These are phyloP conservation scores for Ranitomeya variabilis DNA, from an alignment of 2,113 vertebrate genomes.

Conservation along the genomic window DNA sequence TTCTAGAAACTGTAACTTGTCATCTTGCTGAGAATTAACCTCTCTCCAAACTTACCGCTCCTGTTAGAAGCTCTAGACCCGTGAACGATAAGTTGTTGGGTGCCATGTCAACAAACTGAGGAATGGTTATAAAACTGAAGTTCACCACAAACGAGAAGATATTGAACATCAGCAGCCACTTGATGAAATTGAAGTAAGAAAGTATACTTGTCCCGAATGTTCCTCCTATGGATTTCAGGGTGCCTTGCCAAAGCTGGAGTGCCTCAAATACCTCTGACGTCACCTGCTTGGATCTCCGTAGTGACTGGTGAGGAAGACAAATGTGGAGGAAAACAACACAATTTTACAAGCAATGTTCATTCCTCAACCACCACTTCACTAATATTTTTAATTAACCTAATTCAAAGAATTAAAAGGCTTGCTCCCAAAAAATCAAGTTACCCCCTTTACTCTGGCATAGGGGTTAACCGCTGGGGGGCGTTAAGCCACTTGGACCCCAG, in stretches of 20 bases:
- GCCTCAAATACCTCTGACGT: constrained; percentile 67
- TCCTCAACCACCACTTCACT: background rate
- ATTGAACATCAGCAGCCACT: constrained; percentile 91
- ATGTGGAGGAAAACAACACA: background rate
- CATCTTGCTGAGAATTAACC: background rate
- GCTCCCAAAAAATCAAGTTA: too few relatives aligned
- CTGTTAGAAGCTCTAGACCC: constrained; percentile 88
- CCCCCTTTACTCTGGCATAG: too few relatives aligned
- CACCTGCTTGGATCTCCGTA: constrained; percentile 70
- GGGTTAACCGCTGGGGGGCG: too few relatives aligned
- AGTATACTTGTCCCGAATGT: constrained; percentile 90
- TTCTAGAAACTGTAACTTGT: background rate
- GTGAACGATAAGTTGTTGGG: constrained; percentile 74
- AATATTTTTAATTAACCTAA: background rate
- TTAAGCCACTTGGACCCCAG: background rate
- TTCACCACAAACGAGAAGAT: constrained; percentile 89
- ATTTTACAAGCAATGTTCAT: background rate
- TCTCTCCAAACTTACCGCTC: constrained; percentile 78
- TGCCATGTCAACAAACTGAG: constrained; percentile 73
- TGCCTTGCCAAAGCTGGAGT: constrained; percentile 78
- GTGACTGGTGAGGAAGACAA: constrained; percentile 68
- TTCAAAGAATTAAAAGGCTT: too few relatives aligned
- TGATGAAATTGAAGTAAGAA: constrained; percentile 91
- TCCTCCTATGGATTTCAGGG: constrained; percentile 87
- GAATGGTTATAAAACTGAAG: constrained; percentile 89